These are phyloP conservation scores for Agrilus biguttatus DNA, from an alignment of 2,888 invertebrate species.

Conservation along the genomic window DNA sequence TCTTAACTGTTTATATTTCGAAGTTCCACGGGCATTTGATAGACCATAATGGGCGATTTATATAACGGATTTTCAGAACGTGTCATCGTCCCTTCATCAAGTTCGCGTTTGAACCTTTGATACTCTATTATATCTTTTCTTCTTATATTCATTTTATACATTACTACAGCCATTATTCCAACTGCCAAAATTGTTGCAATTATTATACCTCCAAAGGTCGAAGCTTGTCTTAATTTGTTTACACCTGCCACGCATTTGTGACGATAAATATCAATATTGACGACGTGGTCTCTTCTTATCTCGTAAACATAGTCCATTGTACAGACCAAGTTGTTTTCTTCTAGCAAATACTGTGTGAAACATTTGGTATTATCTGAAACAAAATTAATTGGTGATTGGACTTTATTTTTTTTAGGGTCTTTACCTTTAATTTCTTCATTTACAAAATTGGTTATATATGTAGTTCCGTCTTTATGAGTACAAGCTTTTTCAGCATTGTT, in stretches of 20 bases:
- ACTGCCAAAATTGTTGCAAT: constrained; percentile 9
- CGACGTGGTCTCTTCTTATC: constrained; percentile 4
- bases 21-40: constrained; percentile 16
- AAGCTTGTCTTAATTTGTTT: constrained; percentile 7
- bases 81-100: not conserved
- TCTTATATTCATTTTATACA: constrained; percentile 17
- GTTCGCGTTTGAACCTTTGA: constrained; percentile 7
- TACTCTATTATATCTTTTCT: constrained; percentile 9
- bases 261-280: constrained; percentile 10
- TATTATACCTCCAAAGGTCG: constrained; percentile 8
- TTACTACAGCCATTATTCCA: constrained; percentile 15
- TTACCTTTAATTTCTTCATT: constrained; percentile 5
- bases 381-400: not conserved
- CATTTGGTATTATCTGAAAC: constrained; percentile 7
- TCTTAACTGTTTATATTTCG: not conserved
- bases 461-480: constrained; percentile 4
- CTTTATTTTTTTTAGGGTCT: not conserved
- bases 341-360: constrained; percentile 6
- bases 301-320: constrained; percentile 10
- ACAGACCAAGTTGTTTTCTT: constrained; percentile 7
- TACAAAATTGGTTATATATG: constrained; percentile 4
- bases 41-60: constrained; percentile 16
- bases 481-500: constrained; percentile 4
- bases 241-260: constrained; percentile 15
- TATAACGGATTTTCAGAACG: constrained; percentile 43